These are phyloP conservation scores for Hemicentrotus pulcherrimus DNA, from an alignment of 35 echinoderm and acorn worm species.

Conservation along the genomic window DNA sequence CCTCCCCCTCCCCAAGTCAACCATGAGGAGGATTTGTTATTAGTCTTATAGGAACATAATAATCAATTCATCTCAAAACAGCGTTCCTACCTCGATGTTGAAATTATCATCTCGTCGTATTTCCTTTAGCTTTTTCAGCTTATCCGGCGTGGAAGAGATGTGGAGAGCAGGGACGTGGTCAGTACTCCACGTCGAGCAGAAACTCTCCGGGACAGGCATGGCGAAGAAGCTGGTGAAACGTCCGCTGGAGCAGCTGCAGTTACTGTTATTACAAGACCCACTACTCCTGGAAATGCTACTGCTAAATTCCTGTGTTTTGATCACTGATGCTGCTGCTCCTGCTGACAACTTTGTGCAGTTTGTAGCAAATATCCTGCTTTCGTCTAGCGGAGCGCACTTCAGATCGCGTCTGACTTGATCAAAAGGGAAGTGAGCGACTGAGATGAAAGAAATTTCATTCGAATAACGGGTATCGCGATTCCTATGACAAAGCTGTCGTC, in stretches of 20 bases:
- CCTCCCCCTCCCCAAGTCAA: too few species aligned
- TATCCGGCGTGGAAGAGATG: neutral
- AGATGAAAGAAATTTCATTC: neutral
- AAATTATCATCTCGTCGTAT: slow-evolving; percentile 40
- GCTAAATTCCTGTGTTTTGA: neutral
- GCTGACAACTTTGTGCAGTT: neutral
- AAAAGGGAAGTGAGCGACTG: slow-evolving; percentile 12
- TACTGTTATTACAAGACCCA: neutral
- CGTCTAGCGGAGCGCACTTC: neutral
- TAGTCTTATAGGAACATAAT: too few species aligned
- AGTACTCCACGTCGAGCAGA: neutral
- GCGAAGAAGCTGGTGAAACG: slow-evolving; percentile 25
- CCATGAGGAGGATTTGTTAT: too few species aligned
- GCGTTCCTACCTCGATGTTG: slow-evolving; percentile 33
- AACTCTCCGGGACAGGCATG: slow-evolving; percentile 42
- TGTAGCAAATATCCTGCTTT: neutral
- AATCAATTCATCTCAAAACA: too few species aligned
- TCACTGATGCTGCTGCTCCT: neutral
- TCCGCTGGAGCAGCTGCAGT: neutral
- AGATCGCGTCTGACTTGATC: neutral
- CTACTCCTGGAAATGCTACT: neutral
- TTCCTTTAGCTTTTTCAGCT: slow-evolving; percentile 47
- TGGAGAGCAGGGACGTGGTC: neutral
- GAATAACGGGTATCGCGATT: neutral
- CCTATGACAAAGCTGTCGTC: neutral